These are phyloP conservation scores for Lasioglossum villosulum DNA, from an alignment of 2,888 invertebrate species.

Conservation along the genomic window DNA sequence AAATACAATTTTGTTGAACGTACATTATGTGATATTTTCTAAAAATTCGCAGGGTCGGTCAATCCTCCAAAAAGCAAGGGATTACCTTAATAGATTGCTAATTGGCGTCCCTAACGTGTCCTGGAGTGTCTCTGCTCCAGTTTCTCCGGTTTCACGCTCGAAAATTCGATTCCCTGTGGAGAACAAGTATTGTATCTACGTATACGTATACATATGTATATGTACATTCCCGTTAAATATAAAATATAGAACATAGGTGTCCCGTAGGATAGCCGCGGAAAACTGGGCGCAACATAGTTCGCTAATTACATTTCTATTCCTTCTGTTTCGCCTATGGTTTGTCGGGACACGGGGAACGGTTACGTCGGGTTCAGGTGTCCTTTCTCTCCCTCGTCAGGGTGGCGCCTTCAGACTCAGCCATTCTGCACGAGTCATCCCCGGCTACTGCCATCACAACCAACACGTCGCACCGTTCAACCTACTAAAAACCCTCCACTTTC, in stretches of 20 bases:
- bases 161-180: not conserved
- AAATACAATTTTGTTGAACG: no score
- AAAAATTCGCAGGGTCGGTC: not conserved
- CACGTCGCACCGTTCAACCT: slow-evolving; percentile 1
- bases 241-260: not conserved
- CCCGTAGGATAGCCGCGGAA: not conserved
- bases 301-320: slow-evolving; percentile 22
- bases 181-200: not conserved
- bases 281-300: not conserved
- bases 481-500: not conserved
- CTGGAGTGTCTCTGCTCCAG: not conserved
- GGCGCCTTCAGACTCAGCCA: slow-evolving; percentile 48
- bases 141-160: not conserved
- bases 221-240: not conserved
- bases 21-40: not conserved
- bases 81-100: not conserved
- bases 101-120: not conserved
- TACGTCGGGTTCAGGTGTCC: slow-evolving; percentile 53
- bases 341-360: slow-evolving; percentile 37
- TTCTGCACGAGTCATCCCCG: slow-evolving; percentile 45
- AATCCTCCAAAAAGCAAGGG: not conserved
- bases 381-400: slow-evolving; percentile 44
- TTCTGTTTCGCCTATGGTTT: slow-evolving; percentile 29
- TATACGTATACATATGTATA: not conserved
- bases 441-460: slow-evolving; percentile 28